Percentiles rank a stretch among this genome's conserved stretches.
Conservation (phyloP, 2,888 invertebrate genomes). For the Lasioglossum oenotherae region DNA sequence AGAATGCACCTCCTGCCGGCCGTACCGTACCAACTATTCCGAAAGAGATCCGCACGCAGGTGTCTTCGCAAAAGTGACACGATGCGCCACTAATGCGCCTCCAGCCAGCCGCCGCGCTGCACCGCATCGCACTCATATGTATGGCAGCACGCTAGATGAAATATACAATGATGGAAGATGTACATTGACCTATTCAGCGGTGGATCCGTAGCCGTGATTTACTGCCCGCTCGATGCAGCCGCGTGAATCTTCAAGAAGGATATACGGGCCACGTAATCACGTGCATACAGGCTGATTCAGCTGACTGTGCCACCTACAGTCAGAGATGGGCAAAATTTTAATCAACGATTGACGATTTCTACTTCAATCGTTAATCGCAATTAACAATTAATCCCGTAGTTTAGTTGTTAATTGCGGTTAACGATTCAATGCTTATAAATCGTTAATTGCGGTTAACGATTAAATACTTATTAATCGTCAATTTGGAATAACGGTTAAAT, state of each 20-base stretch:
- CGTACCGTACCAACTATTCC: neutral
- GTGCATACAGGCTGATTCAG: constrained; percentile 48
- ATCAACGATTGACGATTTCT: too few relatives aligned
- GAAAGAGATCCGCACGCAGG: constrained; percentile 19
- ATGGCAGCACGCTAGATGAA: constrained; percentile 36
- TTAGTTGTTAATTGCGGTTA: too few relatives aligned
- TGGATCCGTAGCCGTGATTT: constrained; percentile 76
- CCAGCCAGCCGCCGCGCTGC: neutral
- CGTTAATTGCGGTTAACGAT: too few relatives aligned
- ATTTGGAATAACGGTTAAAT: too few relatives aligned
- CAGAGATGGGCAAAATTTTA: too few relatives aligned
- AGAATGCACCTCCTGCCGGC: constrained; percentile 36
- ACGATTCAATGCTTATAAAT: too few relatives aligned
- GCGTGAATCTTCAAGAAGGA: constrained; percentile 69
- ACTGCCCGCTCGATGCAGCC: constrained; percentile 67
- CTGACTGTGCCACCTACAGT: neutral
- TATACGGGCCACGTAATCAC: constrained; percentile 52
- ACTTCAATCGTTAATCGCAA: too few relatives aligned
- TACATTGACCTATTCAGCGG: constrained; percentile 78
- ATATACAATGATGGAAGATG: constrained; percentile 61
- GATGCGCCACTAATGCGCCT: constrained; percentile 52
- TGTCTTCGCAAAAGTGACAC: constrained; percentile 55
- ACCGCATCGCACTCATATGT: constrained; percentile 20
- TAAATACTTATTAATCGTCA: too few relatives aligned
- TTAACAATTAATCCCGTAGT: too few relatives aligned